Conservation (phyloP, 2,113 vertebrate species). For the Addax nasomaculatus region DNA sequence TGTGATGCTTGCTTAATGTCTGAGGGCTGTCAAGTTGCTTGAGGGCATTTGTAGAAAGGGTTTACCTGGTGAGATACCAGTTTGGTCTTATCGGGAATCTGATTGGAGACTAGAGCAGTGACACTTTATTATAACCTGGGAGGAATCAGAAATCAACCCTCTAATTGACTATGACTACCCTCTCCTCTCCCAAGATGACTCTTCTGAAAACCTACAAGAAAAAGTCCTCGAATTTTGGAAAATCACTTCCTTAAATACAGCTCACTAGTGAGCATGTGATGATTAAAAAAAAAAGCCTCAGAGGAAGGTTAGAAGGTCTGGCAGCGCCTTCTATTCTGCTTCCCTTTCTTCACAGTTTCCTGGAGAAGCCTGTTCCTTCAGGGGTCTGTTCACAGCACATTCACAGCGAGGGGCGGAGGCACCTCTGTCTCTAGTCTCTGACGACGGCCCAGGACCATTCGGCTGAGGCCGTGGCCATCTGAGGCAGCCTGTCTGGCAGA, state of each 20-base stretch:
- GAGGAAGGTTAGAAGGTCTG: not conserved
- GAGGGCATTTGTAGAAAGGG: not conserved
- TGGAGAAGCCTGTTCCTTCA: not conserved
- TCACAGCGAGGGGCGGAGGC: not conserved
- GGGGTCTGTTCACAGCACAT: not conserved
- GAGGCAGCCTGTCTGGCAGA: not conserved
- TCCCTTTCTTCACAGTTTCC: not conserved
- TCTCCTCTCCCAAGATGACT: not conserved
- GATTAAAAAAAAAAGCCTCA: not conserved
- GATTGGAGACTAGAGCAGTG: not conserved
- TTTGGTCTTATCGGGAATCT: not conserved
- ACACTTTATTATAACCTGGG: not conserved
- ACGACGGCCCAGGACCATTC: not conserved
- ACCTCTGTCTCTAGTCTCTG: not conserved
- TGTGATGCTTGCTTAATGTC: not conserved
- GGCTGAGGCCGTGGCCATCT: accelerated
- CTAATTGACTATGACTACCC: not conserved
- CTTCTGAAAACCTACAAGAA: not conserved
- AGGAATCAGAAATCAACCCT: not conserved
- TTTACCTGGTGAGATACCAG: accelerated
- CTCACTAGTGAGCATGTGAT: accelerated
- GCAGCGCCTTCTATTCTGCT: not conserved
- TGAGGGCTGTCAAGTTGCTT: not conserved
- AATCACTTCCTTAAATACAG: not conserved
- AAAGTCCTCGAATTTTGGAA: not conserved